Evolutionary conservation across 2,888 invertebrate species (phyloP), one percentile per base, ranked within the genome.

Genomic region (Cephus rjabovi): DNA sequence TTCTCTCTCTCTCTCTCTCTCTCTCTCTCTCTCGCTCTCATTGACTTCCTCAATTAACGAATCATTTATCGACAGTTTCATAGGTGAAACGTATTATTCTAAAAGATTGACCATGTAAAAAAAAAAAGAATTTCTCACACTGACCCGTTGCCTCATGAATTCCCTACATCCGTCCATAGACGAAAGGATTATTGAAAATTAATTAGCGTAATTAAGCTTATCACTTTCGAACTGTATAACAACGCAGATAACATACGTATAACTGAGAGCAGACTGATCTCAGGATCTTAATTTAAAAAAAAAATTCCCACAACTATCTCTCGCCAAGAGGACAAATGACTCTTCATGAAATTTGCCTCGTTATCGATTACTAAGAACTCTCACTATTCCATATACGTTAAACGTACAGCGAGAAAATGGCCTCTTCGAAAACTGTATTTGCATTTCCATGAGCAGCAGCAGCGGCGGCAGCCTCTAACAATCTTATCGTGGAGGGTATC

Each of bases 401-500:
- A 9, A 23, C 56, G 23, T 23, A 23, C 56, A 56, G 56, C 23
- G 56, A 56, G 56, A 23, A 56, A 56, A 23, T 23, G 56, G 56
- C 56, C 56, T 56, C 56, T 56, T 56, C 56, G 56, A 56, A 56
- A 56, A 56, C 23, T 9, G 23, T 9, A 23, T 15, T 56, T 23
- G 56, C 56, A 56, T 56, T 56, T 15, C 9, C 56, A 56, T 2
- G 23, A 56, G 56, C 23, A 35, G 23, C 35, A 37, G 74, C 35
- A 37, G 74, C 74, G 9, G 23, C 23, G 33, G 23, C 77, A 69
- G 75, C 35, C 34, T 76, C 74, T n/a, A 35, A 75, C 76, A 33
- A 30, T 74, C 81, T 87, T 88, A 91, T 88, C 90, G 89, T 35
- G 89, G 88, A 77, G 89, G 87, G 81, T 90, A 90, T 83, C 89